phyloP scores from a whole-genome alignment of 2,113 vertebrate species.

The Dendropsophus ebraccatus region DNA sequence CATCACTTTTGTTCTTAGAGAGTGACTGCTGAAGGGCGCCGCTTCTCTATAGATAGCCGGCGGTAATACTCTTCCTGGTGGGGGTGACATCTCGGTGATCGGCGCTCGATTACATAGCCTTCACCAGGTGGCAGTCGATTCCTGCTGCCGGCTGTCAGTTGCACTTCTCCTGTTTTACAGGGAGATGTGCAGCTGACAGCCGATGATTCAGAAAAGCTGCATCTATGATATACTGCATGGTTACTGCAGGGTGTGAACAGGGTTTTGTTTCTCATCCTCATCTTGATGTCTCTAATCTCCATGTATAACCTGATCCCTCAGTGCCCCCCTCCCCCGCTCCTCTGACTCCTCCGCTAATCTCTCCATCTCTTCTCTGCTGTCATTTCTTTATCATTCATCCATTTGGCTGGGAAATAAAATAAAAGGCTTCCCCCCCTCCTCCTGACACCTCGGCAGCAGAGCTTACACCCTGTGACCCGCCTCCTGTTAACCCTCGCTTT shows the following conservation, averaged over 20 bases:
- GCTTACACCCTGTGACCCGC: constrained; percentile 68
- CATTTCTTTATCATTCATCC: constrained; percentile 59
- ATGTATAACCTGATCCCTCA: neutral
- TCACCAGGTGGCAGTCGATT: too few species aligned
- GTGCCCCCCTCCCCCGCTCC: neutral
- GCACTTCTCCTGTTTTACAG: too few species aligned
- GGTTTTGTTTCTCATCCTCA: neutral
- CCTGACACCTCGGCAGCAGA: constrained; percentile 69
- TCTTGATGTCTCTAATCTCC: neutral
- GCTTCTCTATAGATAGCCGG: neutral
- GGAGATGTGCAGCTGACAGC: too few species aligned
- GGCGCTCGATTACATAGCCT: too few species aligned
- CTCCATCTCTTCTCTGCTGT: constrained; percentile 55
- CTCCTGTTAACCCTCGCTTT: constrained; percentile 73
- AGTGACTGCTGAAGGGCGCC: too few species aligned
- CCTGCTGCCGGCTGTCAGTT: too few species aligned
- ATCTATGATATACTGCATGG: too few species aligned
- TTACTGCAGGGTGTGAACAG: neutral
- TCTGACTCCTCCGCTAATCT: constrained; percentile 59
- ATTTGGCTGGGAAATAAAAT: too few species aligned
- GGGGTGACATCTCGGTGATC: too few species aligned
- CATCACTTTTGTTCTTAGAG: too few species aligned
- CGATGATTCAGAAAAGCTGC: too few species aligned
- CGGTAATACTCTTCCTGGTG: too few species aligned
- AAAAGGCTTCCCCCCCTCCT: neutral